Evolutionary conservation across 35 echinoderm and acorn worm genomes (phyloP).

Genomic region (Strongylocentrotus purpuratus): DNA sequence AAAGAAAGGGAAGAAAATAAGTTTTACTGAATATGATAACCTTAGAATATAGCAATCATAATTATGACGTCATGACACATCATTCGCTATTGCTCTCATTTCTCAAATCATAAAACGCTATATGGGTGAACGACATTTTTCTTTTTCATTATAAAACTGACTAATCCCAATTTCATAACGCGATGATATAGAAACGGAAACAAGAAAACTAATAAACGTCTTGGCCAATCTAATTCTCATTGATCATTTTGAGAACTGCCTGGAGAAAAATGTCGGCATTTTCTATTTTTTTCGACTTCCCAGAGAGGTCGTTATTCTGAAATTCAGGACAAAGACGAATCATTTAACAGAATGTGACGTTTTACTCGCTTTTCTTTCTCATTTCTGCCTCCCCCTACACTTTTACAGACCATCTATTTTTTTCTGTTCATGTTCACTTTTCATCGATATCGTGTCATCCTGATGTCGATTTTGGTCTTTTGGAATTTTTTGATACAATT

Average conservation of each 20-base stretch:
- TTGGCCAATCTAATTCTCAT: background rate
- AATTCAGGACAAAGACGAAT: background rate
- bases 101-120: background rate
- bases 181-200: slow-evolving; percentile 14
- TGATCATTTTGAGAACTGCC: background rate
- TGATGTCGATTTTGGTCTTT: no score
- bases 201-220: slow-evolving; percentile 42
- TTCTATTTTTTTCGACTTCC: slow-evolving; percentile 14
- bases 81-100: background rate
- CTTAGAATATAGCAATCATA: background rate
- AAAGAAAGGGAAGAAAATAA: no score
- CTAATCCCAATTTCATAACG: background rate
- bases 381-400: background rate
- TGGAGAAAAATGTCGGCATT: slow-evolving; percentile 6
- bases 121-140: background rate
- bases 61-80: background rate
- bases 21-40: no score
- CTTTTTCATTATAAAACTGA: background rate
- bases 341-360: background rate
- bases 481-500: no score
- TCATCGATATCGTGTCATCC: no score
- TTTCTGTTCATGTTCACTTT: no score
- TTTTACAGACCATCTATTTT: no score
- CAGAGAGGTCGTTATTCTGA: background rate
- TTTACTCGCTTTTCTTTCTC: background rate